A percentile compares a stretch with the other conserved stretches of the same genome.
Evolutionary conservation across 1,140 invertebrate genomes (phyloP).

Genomic region (Globodera rostochiensis): DNA sequence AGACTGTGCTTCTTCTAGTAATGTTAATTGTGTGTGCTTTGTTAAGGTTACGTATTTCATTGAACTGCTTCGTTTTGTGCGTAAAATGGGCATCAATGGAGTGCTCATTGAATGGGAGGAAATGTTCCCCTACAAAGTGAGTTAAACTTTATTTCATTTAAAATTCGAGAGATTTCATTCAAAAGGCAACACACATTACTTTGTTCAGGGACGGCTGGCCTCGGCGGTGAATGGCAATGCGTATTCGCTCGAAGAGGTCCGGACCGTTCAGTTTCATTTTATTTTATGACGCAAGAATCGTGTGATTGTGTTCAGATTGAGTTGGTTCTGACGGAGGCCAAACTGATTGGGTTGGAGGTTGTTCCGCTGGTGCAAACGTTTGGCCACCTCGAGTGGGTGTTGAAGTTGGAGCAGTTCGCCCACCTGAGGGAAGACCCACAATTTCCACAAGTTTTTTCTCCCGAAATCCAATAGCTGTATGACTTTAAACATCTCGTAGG

Average conservation of each 20-base stretch:
- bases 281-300: not conserved
- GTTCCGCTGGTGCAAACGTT: conserved; percentile 93
- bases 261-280: conserved; percentile 67
- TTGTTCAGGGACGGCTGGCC: conserved; percentile 75
- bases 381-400: conserved; percentile 79
- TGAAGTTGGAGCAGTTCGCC: conserved; percentile 64
- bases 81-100: conserved; percentile 81
- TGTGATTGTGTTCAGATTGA: conserved; percentile 16
- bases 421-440: conserved; percentile 70
- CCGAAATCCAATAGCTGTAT: no score
- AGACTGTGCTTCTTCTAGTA: not conserved
- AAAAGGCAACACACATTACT: conserved; percentile 44
- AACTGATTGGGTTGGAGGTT: conserved; percentile 75
- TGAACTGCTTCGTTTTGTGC: conserved; percentile 77
- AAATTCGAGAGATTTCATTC: conserved; percentile 74
- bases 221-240: conserved; percentile 76
- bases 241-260: conserved; percentile 76
- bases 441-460: conserved; percentile 64
- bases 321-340: conserved; percentile 66
- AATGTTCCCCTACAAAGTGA: conserved; percentile 83
- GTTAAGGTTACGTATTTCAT: conserved; percentile 71
- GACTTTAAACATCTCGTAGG: conserved; percentile 61
- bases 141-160: not conserved
- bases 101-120: conserved; percentile 93
- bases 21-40: conserved; percentile 6